These are phyloP conservation scores for Gephyroberyx darwinii DNA, from an alignment of 2,797 vertebrate species.

Conservation along the genomic window DNA sequence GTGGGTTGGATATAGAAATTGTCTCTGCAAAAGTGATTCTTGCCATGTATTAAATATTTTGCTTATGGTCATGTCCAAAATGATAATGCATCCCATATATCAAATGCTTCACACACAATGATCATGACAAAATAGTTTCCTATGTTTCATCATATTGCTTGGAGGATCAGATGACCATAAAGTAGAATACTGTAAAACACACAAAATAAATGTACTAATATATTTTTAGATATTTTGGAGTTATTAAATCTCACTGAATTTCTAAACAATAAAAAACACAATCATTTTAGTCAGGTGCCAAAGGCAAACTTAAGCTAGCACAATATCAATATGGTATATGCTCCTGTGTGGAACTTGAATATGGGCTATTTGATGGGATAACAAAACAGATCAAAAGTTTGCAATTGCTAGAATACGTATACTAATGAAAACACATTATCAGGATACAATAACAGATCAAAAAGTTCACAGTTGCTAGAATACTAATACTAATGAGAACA, in stretches of 20 bases:
- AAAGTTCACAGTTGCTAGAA: conserved; percentile 58
- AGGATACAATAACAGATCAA: conserved; percentile 49
- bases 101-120: not conserved
- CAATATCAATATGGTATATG: not conserved
- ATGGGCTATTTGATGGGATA: not conserved
- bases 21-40: not conserved
- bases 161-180: conserved; percentile 37
- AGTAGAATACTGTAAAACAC: conserved; percentile 52
- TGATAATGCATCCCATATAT: not conserved
- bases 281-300: not conserved
- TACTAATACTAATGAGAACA: conserved; percentile 67
- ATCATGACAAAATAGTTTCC: not conserved
- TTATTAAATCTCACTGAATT: conserved; percentile 32
- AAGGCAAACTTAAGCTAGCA: not conserved
- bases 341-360: not conserved
- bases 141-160: conserved; percentile 57
- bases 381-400: not conserved
- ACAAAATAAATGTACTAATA: conserved; percentile 52
- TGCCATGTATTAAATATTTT: not conserved
- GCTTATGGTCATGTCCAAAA: not conserved
- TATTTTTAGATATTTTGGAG: conserved; percentile 48
- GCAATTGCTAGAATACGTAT: conserved; percentile 36
- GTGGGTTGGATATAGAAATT: not conserved
- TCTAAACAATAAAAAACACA: not conserved
- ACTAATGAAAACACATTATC: conserved; percentile 48